Base-by-base conservation (phyloP, 2,797 vertebrate genomes). In the Silurus aristotelis region DNA sequence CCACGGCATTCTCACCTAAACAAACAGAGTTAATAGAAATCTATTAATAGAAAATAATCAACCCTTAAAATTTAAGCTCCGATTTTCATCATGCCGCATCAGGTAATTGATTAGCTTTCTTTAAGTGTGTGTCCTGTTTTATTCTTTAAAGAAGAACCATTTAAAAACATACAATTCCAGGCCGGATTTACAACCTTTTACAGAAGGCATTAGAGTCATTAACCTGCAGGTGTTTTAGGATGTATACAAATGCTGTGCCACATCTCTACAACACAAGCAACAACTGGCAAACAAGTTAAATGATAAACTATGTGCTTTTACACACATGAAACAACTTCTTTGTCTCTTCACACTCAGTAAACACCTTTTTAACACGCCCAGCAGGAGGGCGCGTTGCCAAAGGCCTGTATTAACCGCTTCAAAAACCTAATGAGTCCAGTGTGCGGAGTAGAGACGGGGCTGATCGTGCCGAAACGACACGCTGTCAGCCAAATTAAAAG, bases 401-500 rank as follows among this genome's bases (percentile, higher is more conserved):
- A 12, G 82, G 70, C 85, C 73, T 27, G 48, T 6, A 63, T 78
- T 77, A 77, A 58, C 75, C 55, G 55, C 75, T 60, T 77, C 22
- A 68, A 27, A 20, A 76, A 82, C 64, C 52, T 67, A 82, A 82
- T 72, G 73, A 27, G 25, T 66, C 6, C 27, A 64, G 77, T n/a
- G 67, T 22, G 17, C 56, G 70, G 82, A 76, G 17, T 6, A 67
- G 1, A 61, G 22, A 68, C 22, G 22, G 38, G n/a, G 84, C 66
- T 19, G 61, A 38, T 31, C 64, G 63, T 64, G 82, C 80, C 55
- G 80, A 77, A 83, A 76, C 64, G n/a, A 60, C 83, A 80, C 82
- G 67, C 56, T 25, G 56, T 79, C 85, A 70, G 84, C 60, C 27
- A 63, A 82, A 87, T 81, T 70, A 63, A 82, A 73, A 38, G n/a